Evolutionary conservation across 2,888 invertebrate species (phyloP).

Genomic region (Thymelicus lineola): DNA sequence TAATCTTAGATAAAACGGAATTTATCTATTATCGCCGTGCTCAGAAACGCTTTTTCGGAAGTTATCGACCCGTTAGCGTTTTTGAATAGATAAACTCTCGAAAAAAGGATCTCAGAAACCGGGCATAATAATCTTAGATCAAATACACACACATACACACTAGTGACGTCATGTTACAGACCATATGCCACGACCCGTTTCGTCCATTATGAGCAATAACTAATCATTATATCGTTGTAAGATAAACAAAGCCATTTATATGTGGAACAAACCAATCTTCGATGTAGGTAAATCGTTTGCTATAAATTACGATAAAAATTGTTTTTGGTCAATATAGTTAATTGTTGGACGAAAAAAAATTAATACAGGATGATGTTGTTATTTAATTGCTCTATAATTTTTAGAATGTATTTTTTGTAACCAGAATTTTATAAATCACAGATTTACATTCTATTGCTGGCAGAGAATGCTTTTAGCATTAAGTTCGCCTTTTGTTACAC

Average conservation of each 20-base stretch:
- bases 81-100: too few species aligned
- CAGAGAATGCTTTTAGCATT: too few species aligned
- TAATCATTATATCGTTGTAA: constrained; percentile 45
- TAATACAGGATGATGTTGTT: constrained; percentile 28
- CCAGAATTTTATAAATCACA: too few species aligned
- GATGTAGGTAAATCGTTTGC: constrained; percentile 76
- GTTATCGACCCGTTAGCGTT: too few species aligned
- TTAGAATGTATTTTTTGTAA: too few species aligned
- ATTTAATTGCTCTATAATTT: background rate
- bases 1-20: too few species aligned
- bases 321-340: constrained; percentile 55
- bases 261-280: constrained; percentile 66
- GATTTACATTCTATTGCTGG: too few species aligned
- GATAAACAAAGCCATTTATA: constrained; percentile 49
- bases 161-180: constrained; percentile 20
- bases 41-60: too few species aligned
- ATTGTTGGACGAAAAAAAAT: constrained; percentile 36
- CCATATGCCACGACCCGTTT: background rate
- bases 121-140: too few species aligned
- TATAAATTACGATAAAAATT: constrained; percentile 73
- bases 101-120: too few species aligned
- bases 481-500: too few species aligned
- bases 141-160: background rate
- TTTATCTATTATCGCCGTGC: too few species aligned
- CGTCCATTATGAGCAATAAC: constrained; percentile 24